A percentile compares a stretch with the other conserved stretches of the same genome.
phyloP scores from a whole-genome alignment of 2,113 vertebrate species.

The Murina feae region DNA sequence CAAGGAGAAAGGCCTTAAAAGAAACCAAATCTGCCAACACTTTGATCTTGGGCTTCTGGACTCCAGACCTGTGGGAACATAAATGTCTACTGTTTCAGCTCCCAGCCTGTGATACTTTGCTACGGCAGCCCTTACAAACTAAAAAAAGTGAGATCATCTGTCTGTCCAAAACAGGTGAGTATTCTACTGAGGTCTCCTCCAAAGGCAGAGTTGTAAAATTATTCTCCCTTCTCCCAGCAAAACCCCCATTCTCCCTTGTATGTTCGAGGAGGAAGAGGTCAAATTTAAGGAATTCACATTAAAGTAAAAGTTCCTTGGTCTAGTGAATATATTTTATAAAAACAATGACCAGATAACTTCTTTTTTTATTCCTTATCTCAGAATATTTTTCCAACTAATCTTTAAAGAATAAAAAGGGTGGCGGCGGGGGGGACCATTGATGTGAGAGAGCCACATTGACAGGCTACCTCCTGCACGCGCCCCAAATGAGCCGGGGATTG shows the following conservation, averaged over 20 bases:
- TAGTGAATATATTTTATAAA: background rate
- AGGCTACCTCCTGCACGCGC: too few relatives aligned
- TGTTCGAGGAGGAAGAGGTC: background rate
- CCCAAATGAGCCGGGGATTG: too few relatives aligned
- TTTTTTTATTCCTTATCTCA: too few relatives aligned
- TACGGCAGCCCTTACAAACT: background rate
- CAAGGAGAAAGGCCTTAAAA: background rate
- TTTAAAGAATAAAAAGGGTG: too few relatives aligned
- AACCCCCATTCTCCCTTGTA: background rate
- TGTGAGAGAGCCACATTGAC: too few relatives aligned
- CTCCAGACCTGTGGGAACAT: background rate
- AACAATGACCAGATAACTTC: too few relatives aligned
- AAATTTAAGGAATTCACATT: background rate
- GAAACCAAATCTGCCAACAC: too few relatives aligned
- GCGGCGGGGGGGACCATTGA: too few relatives aligned
- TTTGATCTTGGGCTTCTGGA: too few relatives aligned
- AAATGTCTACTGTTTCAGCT: background rate
- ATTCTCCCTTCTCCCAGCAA: background rate
- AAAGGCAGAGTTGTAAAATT: background rate
- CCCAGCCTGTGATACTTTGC: background rate
- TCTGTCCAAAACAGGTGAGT: background rate
- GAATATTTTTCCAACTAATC: too few relatives aligned
- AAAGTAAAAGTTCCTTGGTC: background rate
- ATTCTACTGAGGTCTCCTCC: background rate
- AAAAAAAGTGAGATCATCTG: background rate